These are phyloP conservation scores for Tuta absoluta DNA, from an alignment of 2,888 invertebrate genomes.

Conservation along the genomic window DNA sequence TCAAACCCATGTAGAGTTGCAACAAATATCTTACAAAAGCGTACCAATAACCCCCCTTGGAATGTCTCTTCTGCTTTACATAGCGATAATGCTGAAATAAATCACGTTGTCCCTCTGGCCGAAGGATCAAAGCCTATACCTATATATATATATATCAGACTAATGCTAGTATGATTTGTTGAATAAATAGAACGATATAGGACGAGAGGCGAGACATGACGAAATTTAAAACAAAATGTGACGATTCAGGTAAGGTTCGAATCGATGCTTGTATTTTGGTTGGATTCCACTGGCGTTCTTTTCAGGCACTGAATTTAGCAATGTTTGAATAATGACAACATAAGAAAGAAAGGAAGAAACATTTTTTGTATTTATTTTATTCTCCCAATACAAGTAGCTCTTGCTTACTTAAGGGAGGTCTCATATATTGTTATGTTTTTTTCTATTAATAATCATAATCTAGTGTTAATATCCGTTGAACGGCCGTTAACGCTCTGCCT, in stretches of 20 bases:
- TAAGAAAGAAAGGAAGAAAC: no score
- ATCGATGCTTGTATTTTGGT: conserved; percentile 14
- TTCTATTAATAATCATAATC: no score
- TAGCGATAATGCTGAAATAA: conserved; percentile 70
- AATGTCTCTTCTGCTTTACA: conserved; percentile 51
- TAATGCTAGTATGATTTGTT: conserved; percentile 80
- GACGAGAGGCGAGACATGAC: conserved; percentile 44
- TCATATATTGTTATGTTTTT: no score
- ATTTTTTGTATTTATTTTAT: no score
- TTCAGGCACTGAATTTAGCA: no score
- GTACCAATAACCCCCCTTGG: neutral
- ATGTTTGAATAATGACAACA: no score
- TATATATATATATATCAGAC: conserved; percentile 71
- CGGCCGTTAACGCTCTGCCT: no score
- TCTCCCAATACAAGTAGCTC: no score
- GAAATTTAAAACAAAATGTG: conserved; percentile 67
- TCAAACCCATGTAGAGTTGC: neutral
- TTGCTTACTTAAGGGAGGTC: no score
- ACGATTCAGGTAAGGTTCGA: conserved; percentile 58
- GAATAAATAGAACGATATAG: conserved; percentile 80
- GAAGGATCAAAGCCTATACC: conserved; percentile 70
- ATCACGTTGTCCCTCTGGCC: conserved; percentile 58
- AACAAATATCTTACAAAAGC: neutral
- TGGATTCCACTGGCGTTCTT: no score
- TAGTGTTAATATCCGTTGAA: no score